phyloP scores from a whole-genome alignment of 1,140 invertebrate species.

The Achroia grisella region DNA sequence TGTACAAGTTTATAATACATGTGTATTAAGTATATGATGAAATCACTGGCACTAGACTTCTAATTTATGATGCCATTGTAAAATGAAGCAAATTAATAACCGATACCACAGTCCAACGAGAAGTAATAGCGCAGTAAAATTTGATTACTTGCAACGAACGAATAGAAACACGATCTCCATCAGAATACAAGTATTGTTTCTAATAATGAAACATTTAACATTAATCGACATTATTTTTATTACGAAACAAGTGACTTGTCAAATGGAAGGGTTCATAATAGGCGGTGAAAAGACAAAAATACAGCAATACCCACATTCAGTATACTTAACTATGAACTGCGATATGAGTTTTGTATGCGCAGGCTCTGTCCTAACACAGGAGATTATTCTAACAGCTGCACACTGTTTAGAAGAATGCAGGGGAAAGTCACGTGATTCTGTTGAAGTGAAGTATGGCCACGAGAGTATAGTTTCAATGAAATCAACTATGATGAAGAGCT shows the following conservation, averaged over 20 bases:
- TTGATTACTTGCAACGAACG: too few relatives aligned
- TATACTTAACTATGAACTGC: neutral
- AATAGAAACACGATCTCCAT: too few relatives aligned
- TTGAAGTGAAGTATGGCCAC: neutral
- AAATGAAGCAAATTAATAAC: too few relatives aligned
- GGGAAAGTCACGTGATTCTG: neutral
- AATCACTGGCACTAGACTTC: too few relatives aligned
- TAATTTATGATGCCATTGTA: too few relatives aligned
- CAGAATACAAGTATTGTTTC: too few relatives aligned
- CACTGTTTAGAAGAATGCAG: conserved; percentile 8
- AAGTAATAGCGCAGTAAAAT: too few relatives aligned
- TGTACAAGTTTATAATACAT: too few relatives aligned
- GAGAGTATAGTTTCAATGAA: neutral
- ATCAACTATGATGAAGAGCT: neutral
- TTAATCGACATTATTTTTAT: too few relatives aligned
- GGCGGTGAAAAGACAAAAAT: conserved; percentile 1
- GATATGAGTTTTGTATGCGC: conserved; percentile 6
- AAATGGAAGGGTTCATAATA: conserved; percentile 6
- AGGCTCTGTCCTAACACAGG: conserved; percentile 12
- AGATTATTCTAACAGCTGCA: conserved; percentile 10
- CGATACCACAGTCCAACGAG: too few relatives aligned
- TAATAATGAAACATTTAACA: too few relatives aligned
- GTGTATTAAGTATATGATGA: too few relatives aligned
- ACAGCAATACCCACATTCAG: conserved; percentile 5
- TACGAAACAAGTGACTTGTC: neutral